Evolutionary conservation across 2,113 vertebrate genomes (phyloP), one percentile per base, ranked within the genome.

Genomic region (Entomyzon cyanotis): DNA sequence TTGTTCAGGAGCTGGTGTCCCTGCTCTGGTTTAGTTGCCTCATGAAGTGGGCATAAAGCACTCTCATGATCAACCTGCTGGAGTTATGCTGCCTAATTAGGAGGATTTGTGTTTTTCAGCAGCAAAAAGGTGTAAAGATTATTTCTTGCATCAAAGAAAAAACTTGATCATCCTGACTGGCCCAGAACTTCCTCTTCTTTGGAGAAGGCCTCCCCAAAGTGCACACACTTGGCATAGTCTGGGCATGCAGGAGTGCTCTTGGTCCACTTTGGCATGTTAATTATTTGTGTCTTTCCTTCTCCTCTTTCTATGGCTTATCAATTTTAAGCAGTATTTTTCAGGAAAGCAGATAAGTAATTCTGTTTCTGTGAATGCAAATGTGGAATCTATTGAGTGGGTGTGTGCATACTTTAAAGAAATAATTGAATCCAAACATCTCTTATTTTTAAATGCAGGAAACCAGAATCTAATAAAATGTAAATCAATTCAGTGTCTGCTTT

Each of bases 381-480:
- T 93, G 92, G 70, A 83, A 87, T 86, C 37, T 77, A 85, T 86
- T 89, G 77, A 79, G 86, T 87, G 92, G 58, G 75, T 49, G 78
- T 86, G 68, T 52, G 90, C 70, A n/a, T 89, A 52, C 50, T 92
- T 94, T 87, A 89, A 80, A 92, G n/a, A 83, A 95, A 84, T 89
- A 95, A 93, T 75, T 90, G 71, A 91, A 93, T 94, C 80, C 84
- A 96, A 96, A 84, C 88, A 91, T 95, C 50, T 88, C 75, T 90
- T 82, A 46, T 91, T 91, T 87, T 89, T 82, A 90, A 93, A 75
- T 55, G 76, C 86, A 94, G 93, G 88, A 95, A 95, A 93, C 70
- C 74, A 95, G 59, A 87, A 95, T 87, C 80, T 90, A 95, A 95
- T 96, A 84, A 80, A 92, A 89, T 82, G 62, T 55, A 96, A 95